Percentiles rank a stretch among this genome's conserved stretches.
Conservation (phyloP, 2,113 vertebrate genomes). For the Ictidomys tridecemlineatus region DNA sequence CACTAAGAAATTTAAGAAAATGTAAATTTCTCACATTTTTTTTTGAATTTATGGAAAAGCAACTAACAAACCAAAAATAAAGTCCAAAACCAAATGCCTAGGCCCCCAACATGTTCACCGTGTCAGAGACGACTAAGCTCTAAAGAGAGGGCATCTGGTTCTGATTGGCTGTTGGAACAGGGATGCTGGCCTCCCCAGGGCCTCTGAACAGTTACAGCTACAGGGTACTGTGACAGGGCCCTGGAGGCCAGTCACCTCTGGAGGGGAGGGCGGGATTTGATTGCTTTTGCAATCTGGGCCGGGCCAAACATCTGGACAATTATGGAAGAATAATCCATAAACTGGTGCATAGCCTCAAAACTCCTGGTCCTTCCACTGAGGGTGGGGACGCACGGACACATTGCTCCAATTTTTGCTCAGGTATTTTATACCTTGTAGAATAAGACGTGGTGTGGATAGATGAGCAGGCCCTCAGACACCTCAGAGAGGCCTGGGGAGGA, state of each 20-base stretch:
- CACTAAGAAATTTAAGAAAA: neutral
- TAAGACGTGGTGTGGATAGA: neutral
- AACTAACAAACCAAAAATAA: neutral
- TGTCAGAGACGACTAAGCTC: neutral
- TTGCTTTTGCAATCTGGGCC: neutral
- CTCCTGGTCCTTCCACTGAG: neutral
- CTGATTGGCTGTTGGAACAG: neutral
- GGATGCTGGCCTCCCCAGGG: neutral
- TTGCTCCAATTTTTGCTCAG: neutral
- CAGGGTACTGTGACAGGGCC: neutral
- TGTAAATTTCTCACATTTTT: neutral
- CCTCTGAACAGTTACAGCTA: neutral
- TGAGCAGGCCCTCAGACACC: neutral
- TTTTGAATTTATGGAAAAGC: neutral
- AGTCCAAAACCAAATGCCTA: neutral
- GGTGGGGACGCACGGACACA: neutral
- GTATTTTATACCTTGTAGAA: neutral
- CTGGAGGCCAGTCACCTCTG: neutral
- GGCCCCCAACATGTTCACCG: neutral
- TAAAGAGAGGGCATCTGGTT: neutral
- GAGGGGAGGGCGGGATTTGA: neutral
- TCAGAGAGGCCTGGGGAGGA: neutral
- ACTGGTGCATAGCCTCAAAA: neutral
- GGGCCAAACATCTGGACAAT: constrained; percentile 25
- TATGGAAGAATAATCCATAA: neutral